Evolutionary conservation across 2,888 invertebrate genomes (phyloP), one percentile per base, ranked within the genome.

Genomic region (Geotrupes spiniger): DNA sequence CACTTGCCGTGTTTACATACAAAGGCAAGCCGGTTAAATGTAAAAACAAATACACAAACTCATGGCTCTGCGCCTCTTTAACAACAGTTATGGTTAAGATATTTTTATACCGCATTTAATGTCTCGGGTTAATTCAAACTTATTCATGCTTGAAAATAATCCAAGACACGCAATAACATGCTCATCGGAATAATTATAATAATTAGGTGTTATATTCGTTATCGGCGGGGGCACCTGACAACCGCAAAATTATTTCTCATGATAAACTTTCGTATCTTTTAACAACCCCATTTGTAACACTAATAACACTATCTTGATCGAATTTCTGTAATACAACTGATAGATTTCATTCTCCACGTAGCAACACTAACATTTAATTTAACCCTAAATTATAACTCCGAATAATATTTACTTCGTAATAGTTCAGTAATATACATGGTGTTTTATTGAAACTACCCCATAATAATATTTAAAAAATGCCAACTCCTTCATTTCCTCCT

Each of bases 1-100:
- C 58, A 53, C 51, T 57, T 54, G 45, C 31, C 38, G 31, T 58
- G 58, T 60, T 60, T 60, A 58, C 58, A 54, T 57, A 58, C 58
- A 57, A 54, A 52, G 28, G 39, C 39, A 49, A 50, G 46, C 50
- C 52, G 58, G 53, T 56, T 54, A 58, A 53, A 53, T 41, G 38
- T 31, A 47, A 56, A 54, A 43, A 53, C 52, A 58, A 60, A 60
- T 58, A 60, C 54, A 58, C 60, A 60, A 55, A 52, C 43, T 49
- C 39, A 47, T 50, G 51, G 36, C 40, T 45, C 52, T 52, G 52
- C 25, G 44, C 46, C 39, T 42, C 49, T 52, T 52, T 52, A 46
- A 46, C 52, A 48, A 49, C 45, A 45, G 45, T 48, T 49, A 49
- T 49, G 49, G 49, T 49, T 49, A 44, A 49, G 49, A 49, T 49